A percentile compares a stretch with the other conserved stretches of the same genome.
Conservation (phyloP, 2,797 vertebrate genomes). For the Lerista edwardsae region DNA sequence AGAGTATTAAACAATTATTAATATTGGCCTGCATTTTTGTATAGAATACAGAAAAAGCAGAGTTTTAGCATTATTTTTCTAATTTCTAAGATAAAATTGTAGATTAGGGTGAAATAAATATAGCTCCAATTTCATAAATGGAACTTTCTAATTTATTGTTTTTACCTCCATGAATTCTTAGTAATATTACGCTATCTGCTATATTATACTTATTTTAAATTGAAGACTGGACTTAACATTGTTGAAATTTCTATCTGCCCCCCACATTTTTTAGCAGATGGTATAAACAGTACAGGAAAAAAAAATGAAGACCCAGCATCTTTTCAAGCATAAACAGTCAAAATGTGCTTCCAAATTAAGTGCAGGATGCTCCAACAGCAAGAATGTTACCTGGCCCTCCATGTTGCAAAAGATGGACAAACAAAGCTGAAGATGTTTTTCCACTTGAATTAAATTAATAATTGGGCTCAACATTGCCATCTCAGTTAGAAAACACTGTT, state of each 20-base stretch:
- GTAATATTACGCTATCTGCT: neutral
- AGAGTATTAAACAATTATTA: neutral
- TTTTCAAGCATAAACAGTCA: neutral
- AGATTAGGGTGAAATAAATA: neutral
- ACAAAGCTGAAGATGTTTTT: neutral
- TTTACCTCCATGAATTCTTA: neutral
- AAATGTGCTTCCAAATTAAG: neutral
- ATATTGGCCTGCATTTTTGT: conserved; percentile 9
- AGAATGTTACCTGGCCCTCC: neutral
- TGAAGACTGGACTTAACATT: neutral
- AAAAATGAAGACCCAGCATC: neutral
- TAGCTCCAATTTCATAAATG: neutral
- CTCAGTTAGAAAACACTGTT: neutral
- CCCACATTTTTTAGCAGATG: neutral
- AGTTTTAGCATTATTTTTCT: conserved; percentile 10
- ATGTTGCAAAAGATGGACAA: neutral
- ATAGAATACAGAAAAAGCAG: conserved; percentile 20
- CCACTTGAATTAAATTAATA: neutral
- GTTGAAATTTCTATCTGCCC: neutral
- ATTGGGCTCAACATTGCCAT: neutral
- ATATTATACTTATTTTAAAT: neutral
- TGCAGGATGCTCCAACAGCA: neutral
- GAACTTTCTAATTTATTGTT: neutral
- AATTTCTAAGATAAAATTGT: neutral
- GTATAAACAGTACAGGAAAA: neutral